These are phyloP conservation scores for Endotricha flammealis DNA, from an alignment of 2,888 invertebrate species.

Conservation along the genomic window DNA sequence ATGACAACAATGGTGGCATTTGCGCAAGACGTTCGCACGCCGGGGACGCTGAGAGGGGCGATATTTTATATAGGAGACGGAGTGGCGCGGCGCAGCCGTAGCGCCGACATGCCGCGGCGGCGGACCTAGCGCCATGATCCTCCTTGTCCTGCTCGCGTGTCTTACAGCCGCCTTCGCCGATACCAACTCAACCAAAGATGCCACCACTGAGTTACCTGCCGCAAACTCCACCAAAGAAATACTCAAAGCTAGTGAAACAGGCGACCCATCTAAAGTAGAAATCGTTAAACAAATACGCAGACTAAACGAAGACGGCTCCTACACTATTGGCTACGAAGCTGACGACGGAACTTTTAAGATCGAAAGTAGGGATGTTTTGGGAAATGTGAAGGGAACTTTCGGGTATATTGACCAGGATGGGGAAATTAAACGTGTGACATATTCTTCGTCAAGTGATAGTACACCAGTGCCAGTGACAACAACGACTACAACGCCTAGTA, in stretches of 20 bases:
- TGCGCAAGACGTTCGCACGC: conserved; percentile 70
- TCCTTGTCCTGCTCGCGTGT: conserved; percentile 54
- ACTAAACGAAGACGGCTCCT: conserved; percentile 89
- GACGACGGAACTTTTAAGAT: conserved; percentile 92
- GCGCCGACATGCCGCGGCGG: conserved; percentile 67
- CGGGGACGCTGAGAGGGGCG: conserved; percentile 62
- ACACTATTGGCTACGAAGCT: conserved; percentile 90
- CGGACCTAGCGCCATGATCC: conserved; percentile 61
- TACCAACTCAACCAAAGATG: conserved; percentile 38
- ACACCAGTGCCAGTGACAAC: conserved; percentile 57
- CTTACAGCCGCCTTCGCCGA: conserved; percentile 40
- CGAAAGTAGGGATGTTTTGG: conserved; percentile 87
- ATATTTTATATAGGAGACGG: conserved; percentile 72
- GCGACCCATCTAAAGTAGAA: conserved; percentile 83
- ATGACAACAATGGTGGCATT: conserved; percentile 71
- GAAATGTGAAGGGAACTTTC: conserved; percentile 90
- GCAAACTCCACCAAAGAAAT: conserved; percentile 73
- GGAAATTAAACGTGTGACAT: conserved; percentile 88
- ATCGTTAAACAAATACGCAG: conserved; percentile 89
- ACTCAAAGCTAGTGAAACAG: conserved; percentile 80
- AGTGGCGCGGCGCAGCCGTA: conserved; percentile 56
- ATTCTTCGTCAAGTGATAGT: conserved; percentile 76
- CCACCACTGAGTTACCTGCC: conserved; percentile 37
- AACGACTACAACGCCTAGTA: conserved; percentile 49
- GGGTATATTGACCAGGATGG: conserved; percentile 88